These are phyloP conservation scores for Acromyrmex charruanus DNA, from an alignment of 1,140 invertebrate species.

Conservation along the genomic window DNA sequence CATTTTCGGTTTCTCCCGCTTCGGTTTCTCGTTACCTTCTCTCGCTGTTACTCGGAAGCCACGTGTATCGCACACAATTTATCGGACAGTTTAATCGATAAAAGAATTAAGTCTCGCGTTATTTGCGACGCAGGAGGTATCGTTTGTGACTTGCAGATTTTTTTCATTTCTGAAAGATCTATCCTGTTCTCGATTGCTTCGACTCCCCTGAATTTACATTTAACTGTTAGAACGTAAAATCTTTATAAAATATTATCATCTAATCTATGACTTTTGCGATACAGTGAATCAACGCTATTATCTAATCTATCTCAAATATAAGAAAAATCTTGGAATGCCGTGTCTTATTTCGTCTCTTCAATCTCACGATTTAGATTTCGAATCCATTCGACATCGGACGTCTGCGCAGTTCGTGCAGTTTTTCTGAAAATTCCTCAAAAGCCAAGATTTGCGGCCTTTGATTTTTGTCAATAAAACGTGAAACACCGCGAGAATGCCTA, in stretches of 20 bases:
- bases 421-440: background rate
- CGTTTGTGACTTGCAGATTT: background rate
- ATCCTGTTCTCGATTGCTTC: background rate
- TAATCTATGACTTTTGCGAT: slow-evolving; percentile 2
- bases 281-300: background rate
- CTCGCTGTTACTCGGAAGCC: background rate
- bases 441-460: background rate
- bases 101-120: background rate
- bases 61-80: background rate
- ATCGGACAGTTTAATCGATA: slow-evolving; percentile 32
- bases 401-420: background rate
- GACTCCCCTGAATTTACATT: background rate
- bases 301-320: slow-evolving; percentile 3
- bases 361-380: background rate
- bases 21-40: background rate
- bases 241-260: slow-evolving; percentile 23
- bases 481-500: background rate
- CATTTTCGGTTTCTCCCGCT: background rate
- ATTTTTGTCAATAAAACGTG: background rate
- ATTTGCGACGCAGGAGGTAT: slow-evolving; percentile 21
- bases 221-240: background rate
- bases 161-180: background rate
- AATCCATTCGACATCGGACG: background rate
- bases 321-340: background rate
- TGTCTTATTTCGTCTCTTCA: background rate